Evolutionary conservation across 2,113 vertebrate species (phyloP), one percentile per base, ranked within the genome.

Genomic region (Columba janthina): DNA sequence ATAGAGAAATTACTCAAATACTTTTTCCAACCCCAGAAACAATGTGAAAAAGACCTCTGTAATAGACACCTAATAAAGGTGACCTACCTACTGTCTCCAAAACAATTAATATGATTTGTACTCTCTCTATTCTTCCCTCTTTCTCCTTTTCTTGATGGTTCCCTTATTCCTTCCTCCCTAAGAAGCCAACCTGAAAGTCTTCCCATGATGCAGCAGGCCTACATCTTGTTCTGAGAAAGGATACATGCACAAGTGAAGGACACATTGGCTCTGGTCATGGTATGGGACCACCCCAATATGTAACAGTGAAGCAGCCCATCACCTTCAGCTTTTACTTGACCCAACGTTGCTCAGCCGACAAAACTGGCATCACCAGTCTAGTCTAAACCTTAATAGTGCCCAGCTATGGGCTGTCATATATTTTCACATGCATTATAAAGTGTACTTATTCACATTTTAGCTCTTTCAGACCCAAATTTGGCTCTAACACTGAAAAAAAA

Each of bases 281-380:
- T 17, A 14, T 2, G 5, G 32, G 6, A 18, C 7, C 34, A 42
- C 15, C 25, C 25, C 28, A 53, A 31, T 8, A 24, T 1, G 1
- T 12, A 86, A 28, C 10, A 83, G 19, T 2, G 4, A 90, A 64
- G 25, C 14, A 60, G 19, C 16, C 25, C 48, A 32, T 0, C 0
- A 61, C 29, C 26, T 26, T 21, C 14, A 81, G 48, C 11, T 62
- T 79, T 36, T 25, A 69, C n/a, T 36, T 62, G 42, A 79, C 40
- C 25, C 46, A 62, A 12, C 21, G 50, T 0, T 26, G 44, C 13
- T n/a, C 70, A 64, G 15, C 31, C 51, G 58, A 53, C 10, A 42
- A 58, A 65, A 38, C 6, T 26, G 48, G 53, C 18, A 64, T 20
- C 25, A 18, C 11, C 40, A 26, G 46, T 51, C 34, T 64, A 32